Conservation (phyloP, 1,140 invertebrate genomes). For the Druon quercuslanigerum region DNA sequence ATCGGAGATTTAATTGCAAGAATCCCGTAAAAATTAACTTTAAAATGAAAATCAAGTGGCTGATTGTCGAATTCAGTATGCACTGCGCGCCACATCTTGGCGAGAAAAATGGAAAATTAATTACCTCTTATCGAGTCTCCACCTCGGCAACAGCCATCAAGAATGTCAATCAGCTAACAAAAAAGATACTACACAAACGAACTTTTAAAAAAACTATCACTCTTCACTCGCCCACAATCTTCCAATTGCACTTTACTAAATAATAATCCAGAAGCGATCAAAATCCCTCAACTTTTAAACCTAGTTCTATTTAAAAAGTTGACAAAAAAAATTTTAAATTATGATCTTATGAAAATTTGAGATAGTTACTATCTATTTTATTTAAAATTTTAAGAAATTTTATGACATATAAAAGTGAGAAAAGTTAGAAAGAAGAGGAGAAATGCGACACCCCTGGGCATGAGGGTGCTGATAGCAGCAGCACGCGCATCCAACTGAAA, state of each 20-base stretch:
- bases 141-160: neutral
- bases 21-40: neutral
- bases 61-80: neutral
- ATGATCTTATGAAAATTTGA: too few relatives aligned
- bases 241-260: too few relatives aligned
- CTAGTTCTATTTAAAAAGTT: too few relatives aligned
- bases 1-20: neutral
- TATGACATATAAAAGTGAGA: neutral
- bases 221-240: neutral
- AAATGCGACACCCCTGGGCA: slow-evolving; percentile 41
- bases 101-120: neutral
- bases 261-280: too few relatives aligned
- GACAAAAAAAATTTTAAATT: too few relatives aligned
- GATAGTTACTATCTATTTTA: too few relatives aligned
- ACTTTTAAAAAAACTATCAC: neutral
- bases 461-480: slow-evolving; percentile 46
- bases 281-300: too few relatives aligned
- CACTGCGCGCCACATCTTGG: neutral
- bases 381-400: too few relatives aligned
- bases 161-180: slow-evolving; percentile 6
- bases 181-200: neutral
- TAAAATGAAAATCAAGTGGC: neutral
- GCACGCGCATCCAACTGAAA: slow-evolving; percentile 70
- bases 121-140: slow-evolving; percentile 6
- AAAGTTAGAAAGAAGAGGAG: slow-evolving; percentile 32